These are phyloP conservation scores for Adelosebastes latens DNA, from an alignment of 2,797 vertebrate genomes.

Conservation along the genomic window DNA sequence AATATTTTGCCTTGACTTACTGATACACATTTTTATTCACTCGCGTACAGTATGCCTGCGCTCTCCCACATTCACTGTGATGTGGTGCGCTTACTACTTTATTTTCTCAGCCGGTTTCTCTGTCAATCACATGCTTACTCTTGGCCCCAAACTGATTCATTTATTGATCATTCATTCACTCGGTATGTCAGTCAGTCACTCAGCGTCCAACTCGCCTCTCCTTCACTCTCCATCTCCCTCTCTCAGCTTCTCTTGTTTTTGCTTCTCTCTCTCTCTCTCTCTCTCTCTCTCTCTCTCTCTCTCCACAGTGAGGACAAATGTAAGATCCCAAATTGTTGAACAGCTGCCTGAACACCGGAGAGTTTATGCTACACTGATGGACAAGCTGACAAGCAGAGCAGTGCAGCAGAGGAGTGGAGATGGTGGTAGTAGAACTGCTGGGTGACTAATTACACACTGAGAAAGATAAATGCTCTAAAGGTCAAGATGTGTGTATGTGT, in stretches of 20 bases:
- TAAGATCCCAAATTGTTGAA: constrained; percentile 23
- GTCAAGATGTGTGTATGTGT: constrained; percentile 5
- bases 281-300: background rate
- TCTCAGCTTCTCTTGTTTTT: constrained; percentile 15
- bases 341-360: constrained; percentile 6
- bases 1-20: background rate
- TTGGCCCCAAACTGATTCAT: constrained; percentile 45
- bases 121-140: constrained; percentile 36
- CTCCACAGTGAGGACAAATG: background rate
- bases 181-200: constrained; percentile 43
- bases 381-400: constrained; percentile 11
- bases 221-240: background rate
- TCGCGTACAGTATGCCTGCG: background rate
- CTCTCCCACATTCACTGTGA: background rate
- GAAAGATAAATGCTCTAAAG: constrained; percentile 25
- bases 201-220: constrained; percentile 1
- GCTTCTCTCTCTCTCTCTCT: background rate
- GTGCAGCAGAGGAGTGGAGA: constrained; percentile 1
- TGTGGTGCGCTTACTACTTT: background rate
- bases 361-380: constrained; percentile 20
- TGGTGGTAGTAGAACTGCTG: background rate
- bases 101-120: constrained; percentile 17
- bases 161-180: constrained; percentile 52
- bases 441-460: constrained; percentile 49
- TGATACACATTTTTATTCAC: constrained; percentile 8